These are phyloP conservation scores for Eupelmus urozonus DNA, from an alignment of 2,888 invertebrate species.

Conservation along the genomic window DNA sequence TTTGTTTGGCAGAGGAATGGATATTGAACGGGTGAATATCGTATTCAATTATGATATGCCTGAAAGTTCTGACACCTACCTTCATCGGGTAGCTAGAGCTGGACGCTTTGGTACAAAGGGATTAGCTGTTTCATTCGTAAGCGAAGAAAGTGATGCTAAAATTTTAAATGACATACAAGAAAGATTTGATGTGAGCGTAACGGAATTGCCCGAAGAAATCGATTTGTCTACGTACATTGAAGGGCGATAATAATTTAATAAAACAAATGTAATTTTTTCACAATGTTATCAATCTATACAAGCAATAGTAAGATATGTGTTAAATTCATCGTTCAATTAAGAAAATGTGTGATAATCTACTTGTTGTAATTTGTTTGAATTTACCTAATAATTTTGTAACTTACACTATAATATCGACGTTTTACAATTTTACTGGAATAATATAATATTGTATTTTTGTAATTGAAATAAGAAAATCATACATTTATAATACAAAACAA, in stretches of 20 bases:
- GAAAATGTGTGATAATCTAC: too few relatives aligned
- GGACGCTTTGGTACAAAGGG: slow-evolving; percentile 99
- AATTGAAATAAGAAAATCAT: too few relatives aligned
- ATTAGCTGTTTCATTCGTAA: slow-evolving; percentile 98
- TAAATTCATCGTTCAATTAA: too few relatives aligned
- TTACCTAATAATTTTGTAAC: too few relatives aligned
- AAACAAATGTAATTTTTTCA: slow-evolving; percentile 6
- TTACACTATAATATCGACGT: too few relatives aligned
- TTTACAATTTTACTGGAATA: too few relatives aligned
- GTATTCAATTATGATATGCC: too few relatives aligned
- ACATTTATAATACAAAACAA: too few relatives aligned
- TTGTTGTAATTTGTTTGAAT: too few relatives aligned
- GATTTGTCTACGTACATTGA: slow-evolving; percentile 95
- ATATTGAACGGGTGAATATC: too few relatives aligned
- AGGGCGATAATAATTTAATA: slow-evolving; percentile 71
- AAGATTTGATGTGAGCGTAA: slow-evolving; percentile 98
- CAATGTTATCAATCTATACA: slow-evolving; percentile 40
- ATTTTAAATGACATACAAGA: slow-evolving; percentile 99
- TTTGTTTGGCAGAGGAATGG: slow-evolving; percentile 99
- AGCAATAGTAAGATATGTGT: slow-evolving; percentile 30
- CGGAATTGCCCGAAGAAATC: slow-evolving; percentile 98
- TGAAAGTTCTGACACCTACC: slow-evolving; percentile 98
- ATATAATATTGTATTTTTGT: too few relatives aligned
- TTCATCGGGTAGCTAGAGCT: slow-evolving; percentile 98
- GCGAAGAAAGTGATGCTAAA: slow-evolving; percentile 98